Base-by-base conservation (phyloP, 2,797 vertebrate genomes). In the Psittacula echo region DNA sequence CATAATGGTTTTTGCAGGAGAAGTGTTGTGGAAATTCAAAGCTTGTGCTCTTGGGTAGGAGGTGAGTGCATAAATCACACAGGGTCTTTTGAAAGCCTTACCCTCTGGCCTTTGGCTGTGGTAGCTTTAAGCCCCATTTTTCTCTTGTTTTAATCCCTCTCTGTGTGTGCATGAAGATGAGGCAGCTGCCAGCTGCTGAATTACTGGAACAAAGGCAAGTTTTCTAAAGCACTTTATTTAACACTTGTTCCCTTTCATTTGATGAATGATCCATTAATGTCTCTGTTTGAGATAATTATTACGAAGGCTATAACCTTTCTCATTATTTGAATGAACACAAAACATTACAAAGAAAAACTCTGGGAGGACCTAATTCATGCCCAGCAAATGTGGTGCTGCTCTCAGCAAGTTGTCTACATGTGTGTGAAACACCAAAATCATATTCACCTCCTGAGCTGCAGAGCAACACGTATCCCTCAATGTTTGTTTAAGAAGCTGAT, bases 101-200 rank as follows among this genome's bases (percentile, higher is more conserved):
- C 61, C 53, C 71, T 24, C 17, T 30, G 44, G 51, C 56, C 51
- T 91, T 94, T 77, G 65, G 53, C 30, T 1, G 0, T 29, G 15
- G n/a, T 15, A 87, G 32, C 12, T 89, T 81, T 74, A 74, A 96
- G 16, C 10, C 12, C 7, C 26, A 3, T 80, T 93, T 91, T 76
- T 74, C 16, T 71, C 45, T 44, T 58, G 37, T 67, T 94, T 81
- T 79, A 87, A 54, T 95, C 26, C 39, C 50, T 1, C 0, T 54
- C 5, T 89, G 32, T 37, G 37, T 64, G 48, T 48, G 42, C 44
- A 13, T 74, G 68, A 93, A 87, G 90, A 94, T 47, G 90, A 89
- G 88, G 70, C 94, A 96, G 91, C 90, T 97, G 90, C 86, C 90
- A 96, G 96, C 86, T 94, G 93, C 81, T 87, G 58, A 90, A 96